Conservation (phyloP, 2,797 vertebrate genomes). For the Pseudochirops cupreus region DNA sequence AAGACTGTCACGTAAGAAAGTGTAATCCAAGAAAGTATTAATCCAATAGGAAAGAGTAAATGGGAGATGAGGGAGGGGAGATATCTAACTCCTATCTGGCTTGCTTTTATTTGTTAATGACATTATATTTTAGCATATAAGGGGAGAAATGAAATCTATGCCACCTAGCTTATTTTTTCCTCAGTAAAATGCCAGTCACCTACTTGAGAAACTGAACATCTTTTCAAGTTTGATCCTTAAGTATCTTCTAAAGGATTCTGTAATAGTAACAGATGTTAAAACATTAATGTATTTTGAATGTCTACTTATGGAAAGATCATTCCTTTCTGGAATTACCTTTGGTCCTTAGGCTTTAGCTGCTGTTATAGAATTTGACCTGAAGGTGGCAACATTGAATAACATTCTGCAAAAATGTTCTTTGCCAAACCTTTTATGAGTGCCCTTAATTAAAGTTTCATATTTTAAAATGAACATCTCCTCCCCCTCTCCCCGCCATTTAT, state of each 20-base stretch:
- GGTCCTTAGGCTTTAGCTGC: neutral
- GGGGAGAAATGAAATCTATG: neutral
- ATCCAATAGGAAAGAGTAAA: slow-evolving; percentile 8
- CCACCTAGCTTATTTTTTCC: neutral
- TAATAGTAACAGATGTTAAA: slow-evolving; percentile 14
- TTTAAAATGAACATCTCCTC: slow-evolving; percentile 75
- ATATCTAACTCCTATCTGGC: neutral
- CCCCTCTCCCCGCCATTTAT: slow-evolving; percentile 65
- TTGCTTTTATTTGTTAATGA: neutral
- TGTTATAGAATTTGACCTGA: slow-evolving; percentile 78
- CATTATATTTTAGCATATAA: neutral
- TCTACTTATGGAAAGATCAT: slow-evolving; percentile 28
- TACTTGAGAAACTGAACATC: neutral
- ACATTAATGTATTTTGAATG: slow-evolving; percentile 23
- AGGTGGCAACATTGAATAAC: slow-evolving; percentile 88
- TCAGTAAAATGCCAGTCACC: neutral
- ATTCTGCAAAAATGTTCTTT: slow-evolving; percentile 66
- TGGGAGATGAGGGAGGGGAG: neutral
- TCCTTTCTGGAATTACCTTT: neutral
- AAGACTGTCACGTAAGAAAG: neutral
- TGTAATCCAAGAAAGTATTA: too few species aligned
- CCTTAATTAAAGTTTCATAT: slow-evolving; percentile 82
- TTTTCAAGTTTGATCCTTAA: neutral
- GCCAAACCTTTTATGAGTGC: slow-evolving; percentile 28
- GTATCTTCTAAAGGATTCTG: neutral